Evolutionary conservation across 2,797 vertebrate species (phyloP).

Genomic region (Dipus sagitta): DNA sequence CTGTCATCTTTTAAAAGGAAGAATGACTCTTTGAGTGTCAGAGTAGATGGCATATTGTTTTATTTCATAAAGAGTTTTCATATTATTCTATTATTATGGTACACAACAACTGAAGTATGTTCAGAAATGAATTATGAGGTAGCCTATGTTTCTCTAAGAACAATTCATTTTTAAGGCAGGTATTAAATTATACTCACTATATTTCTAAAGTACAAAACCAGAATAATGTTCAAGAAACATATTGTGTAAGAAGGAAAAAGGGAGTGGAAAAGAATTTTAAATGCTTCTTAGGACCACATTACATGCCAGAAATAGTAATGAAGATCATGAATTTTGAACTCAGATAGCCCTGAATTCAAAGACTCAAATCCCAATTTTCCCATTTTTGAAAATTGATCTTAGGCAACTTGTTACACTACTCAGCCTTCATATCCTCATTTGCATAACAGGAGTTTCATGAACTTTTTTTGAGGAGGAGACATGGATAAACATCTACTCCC

Average conservation of each 20-base stretch:
- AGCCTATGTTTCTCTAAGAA: background rate
- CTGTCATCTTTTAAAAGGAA: background rate
- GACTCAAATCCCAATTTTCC: background rate
- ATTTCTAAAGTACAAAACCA: background rate
- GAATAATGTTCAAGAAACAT: background rate
- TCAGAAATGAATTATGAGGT: constrained; percentile 1
- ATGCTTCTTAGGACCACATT: background rate
- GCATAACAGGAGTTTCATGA: too few species aligned
- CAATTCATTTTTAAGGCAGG: background rate
- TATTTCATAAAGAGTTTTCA: background rate
- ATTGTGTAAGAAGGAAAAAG: background rate
- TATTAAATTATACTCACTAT: background rate
- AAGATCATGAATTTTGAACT: background rate
- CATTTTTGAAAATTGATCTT: background rate
- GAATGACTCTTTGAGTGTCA: background rate
- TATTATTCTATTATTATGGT: background rate
- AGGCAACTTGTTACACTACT: background rate
- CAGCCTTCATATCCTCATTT: background rate
- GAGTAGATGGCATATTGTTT: background rate
- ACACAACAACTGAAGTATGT: background rate
- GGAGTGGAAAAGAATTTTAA: background rate
- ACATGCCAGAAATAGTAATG: too few species aligned
- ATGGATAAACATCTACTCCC: too few species aligned
- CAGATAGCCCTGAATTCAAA: background rate
- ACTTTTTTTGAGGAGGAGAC: too few species aligned